A percentile compares a stretch with the other conserved stretches of the same genome.
Conservation (phyloP, 2,113 vertebrate genomes). For the Cisticola juncidis region DNA sequence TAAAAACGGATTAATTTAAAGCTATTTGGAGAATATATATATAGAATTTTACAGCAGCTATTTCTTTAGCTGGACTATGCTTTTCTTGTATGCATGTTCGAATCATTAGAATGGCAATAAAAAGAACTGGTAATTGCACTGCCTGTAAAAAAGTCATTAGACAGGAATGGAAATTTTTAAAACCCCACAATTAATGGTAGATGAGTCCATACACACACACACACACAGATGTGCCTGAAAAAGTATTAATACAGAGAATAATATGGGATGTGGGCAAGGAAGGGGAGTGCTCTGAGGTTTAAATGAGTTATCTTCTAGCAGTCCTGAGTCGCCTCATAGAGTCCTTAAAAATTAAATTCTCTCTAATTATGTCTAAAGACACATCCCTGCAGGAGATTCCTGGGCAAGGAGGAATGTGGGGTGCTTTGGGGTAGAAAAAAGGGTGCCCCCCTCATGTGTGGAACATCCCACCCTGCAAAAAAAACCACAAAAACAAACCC, state of each 20-base stretch:
- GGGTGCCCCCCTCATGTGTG: accelerated
- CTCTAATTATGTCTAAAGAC: too few relatives aligned
- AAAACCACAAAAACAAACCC: too few relatives aligned
- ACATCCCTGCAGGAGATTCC: neutral
- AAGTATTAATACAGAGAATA: neutral
- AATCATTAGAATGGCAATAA: conserved; percentile 10
- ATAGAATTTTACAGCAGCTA: neutral
- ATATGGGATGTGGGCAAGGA: neutral
- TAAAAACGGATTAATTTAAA: conserved; percentile 53
- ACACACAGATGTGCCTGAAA: neutral
- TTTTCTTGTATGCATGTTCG: neutral
- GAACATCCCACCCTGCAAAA: neutral
- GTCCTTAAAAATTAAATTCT: neutral
- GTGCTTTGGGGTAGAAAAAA: neutral
- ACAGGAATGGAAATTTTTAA: neutral
- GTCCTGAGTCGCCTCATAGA: neutral
- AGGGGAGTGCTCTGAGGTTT: neutral
- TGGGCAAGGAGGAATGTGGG: neutral
- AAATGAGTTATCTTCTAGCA: neutral
- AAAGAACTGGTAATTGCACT: conserved; percentile 1
- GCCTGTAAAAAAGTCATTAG: conserved; percentile 34
- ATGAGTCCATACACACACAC: neutral
- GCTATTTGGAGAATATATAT: neutral
- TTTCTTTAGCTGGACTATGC: neutral
- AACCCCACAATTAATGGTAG: neutral